phyloP scores from a whole-genome alignment of 2,888 invertebrate species.

The Hyppa rectilinea region DNA sequence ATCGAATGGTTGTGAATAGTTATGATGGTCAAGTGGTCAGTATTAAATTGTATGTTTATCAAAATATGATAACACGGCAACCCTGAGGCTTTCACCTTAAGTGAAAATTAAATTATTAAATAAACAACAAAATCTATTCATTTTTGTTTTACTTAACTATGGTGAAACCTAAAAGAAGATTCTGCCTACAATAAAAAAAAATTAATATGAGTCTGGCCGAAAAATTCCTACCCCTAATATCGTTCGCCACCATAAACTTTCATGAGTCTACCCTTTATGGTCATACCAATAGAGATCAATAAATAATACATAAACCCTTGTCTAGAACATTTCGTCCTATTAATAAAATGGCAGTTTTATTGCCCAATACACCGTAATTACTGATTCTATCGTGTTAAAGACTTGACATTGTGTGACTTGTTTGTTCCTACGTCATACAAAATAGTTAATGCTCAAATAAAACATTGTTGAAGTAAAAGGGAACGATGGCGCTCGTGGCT shows the following conservation, averaged over 20 bases:
- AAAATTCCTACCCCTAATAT: not conserved
- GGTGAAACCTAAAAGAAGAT: not conserved
- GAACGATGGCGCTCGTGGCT: too few species aligned
- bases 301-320: constrained; percentile 61
- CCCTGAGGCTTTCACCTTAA: too few species aligned
- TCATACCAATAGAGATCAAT: constrained; percentile 56
- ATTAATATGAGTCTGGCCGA: too few species aligned
- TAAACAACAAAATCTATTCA: not conserved
- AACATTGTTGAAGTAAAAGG: constrained; percentile 10
- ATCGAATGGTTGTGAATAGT: too few species aligned
- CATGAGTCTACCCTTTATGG: constrained; percentile 36
- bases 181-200: too few species aligned
- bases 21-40: too few species aligned
- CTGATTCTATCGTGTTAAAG: constrained; percentile 34
- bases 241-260: constrained; percentile 19
- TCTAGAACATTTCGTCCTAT: constrained; percentile 50
- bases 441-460: too few species aligned
- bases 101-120: too few species aligned
- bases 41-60: too few species aligned
- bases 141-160: not conserved
- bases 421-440: too few species aligned
- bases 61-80: too few species aligned
- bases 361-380: constrained; percentile 50
- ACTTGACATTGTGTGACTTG: constrained; percentile 10
- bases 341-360: constrained; percentile 66